Percentiles rank a stretch among this genome's conserved stretches.
These are phyloP conservation scores for Cydia splendana DNA, from an alignment of 1,140 invertebrate genomes.

Conservation along the genomic window DNA sequence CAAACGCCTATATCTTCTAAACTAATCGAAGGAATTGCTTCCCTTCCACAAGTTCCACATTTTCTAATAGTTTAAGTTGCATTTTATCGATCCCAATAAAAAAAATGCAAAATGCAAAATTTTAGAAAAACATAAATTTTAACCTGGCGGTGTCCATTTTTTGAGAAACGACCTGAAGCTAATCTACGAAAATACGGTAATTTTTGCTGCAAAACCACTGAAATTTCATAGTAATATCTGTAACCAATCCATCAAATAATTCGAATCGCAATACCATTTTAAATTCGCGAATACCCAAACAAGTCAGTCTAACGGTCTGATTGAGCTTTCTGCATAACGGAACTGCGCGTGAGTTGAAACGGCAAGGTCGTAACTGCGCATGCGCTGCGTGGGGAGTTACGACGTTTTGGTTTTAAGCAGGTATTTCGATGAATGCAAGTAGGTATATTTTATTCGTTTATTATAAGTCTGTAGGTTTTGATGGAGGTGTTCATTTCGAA, in stretches of 20 bases:
- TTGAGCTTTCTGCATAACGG: slow-evolving; percentile 1
- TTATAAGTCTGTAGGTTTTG: neutral
- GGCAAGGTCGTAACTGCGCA: neutral
- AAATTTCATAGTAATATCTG: neutral
- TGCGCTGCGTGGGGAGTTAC: neutral
- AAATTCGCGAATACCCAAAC: neutral
- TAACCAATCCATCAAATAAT: neutral
- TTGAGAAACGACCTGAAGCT: too few relatives aligned
- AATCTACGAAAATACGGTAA: too few relatives aligned
- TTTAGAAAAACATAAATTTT: too few relatives aligned
- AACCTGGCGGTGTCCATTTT: too few relatives aligned
- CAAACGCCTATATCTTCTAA: too few relatives aligned
- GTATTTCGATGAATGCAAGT: neutral
- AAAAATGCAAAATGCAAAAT: too few relatives aligned
- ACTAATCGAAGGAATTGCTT: too few relatives aligned
- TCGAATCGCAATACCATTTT: neutral
- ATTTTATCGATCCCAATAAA: too few relatives aligned
- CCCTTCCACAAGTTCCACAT: too few relatives aligned
- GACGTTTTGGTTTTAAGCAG: neutral
- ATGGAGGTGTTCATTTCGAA: too few relatives aligned
- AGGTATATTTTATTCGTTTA: neutral
- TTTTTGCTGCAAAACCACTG: too few relatives aligned
- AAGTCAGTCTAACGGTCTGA: slow-evolving; percentile 8
- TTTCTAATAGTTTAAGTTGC: too few relatives aligned
- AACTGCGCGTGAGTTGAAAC: neutral